Evolutionary conservation across 2,797 vertebrate genomes (phyloP).

Genomic region (Myotis pilosus): DNA sequence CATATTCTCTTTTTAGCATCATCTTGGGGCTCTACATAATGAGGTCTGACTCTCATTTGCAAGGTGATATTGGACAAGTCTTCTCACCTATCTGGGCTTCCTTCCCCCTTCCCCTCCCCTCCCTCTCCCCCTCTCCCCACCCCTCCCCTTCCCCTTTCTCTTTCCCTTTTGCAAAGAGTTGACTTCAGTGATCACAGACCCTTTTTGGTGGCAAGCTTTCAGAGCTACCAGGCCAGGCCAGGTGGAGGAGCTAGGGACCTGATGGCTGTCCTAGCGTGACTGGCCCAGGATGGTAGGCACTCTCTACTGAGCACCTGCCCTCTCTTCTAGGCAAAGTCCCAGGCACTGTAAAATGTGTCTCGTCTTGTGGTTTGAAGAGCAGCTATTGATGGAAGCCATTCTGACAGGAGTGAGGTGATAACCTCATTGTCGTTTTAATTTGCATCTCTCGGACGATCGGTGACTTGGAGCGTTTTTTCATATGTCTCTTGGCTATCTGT

Average conservation of each 20-base stretch:
- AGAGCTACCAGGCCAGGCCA: background rate
- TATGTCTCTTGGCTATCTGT: too few relatives aligned
- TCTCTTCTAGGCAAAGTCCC: background rate
- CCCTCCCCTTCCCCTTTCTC: background rate
- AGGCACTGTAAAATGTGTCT: background rate
- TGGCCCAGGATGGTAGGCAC: background rate
- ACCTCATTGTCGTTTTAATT: too few relatives aligned
- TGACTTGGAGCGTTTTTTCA: too few relatives aligned
- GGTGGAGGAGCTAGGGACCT: background rate
- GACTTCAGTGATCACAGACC: background rate
- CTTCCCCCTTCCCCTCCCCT: background rate
- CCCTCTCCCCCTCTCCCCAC: background rate
- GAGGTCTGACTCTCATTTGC: background rate
- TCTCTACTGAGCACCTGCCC: background rate
- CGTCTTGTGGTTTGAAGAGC: conserved; percentile 37
- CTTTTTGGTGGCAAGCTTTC: background rate
- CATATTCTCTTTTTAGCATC: background rate
- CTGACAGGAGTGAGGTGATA: too few relatives aligned
- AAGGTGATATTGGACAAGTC: background rate
- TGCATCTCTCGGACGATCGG: too few relatives aligned
- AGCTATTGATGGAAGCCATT: background rate
- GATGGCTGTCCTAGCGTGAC: background rate
- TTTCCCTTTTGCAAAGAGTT: background rate
- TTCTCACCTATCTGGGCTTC: background rate
- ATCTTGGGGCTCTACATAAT: background rate